phyloP scores from a whole-genome alignment of 2,113 vertebrate species.

The Catharus bicknelli region DNA sequence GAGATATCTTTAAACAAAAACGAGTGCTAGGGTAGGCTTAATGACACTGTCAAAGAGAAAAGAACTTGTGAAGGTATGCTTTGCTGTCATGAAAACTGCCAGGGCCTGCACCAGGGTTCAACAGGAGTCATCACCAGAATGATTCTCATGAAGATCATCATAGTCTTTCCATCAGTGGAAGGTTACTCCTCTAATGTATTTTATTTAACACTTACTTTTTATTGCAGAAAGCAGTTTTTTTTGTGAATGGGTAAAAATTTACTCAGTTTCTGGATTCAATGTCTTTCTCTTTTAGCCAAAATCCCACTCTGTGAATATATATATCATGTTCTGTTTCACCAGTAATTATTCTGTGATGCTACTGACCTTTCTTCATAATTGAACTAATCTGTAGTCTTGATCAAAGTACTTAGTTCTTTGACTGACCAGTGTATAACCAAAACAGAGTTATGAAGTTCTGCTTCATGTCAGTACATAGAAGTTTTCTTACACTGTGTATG shows the following conservation, averaged over 20 bases:
- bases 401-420: background rate
- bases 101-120: background rate
- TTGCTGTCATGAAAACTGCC: background rate
- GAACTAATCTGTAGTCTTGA: background rate
- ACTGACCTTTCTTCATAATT: background rate
- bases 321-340: background rate
- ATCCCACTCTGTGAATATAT: background rate
- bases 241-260: fast-evolving
- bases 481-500: background rate
- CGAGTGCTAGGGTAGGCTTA: background rate
- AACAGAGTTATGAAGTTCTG: background rate
- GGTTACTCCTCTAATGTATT: background rate
- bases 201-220: background rate
- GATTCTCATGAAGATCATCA: fast-evolving
- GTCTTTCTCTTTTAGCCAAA: background rate
- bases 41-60: background rate
- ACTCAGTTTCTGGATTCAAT: background rate
- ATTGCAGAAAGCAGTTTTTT: background rate
- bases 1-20: background rate
- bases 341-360: background rate
- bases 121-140: background rate
- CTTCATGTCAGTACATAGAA: background rate
- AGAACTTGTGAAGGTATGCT: background rate
- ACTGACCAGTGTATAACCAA: background rate
- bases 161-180: background rate